phyloP scores from a whole-genome alignment of 1,140 invertebrate species.

The Wasmannia auropunctata region DNA sequence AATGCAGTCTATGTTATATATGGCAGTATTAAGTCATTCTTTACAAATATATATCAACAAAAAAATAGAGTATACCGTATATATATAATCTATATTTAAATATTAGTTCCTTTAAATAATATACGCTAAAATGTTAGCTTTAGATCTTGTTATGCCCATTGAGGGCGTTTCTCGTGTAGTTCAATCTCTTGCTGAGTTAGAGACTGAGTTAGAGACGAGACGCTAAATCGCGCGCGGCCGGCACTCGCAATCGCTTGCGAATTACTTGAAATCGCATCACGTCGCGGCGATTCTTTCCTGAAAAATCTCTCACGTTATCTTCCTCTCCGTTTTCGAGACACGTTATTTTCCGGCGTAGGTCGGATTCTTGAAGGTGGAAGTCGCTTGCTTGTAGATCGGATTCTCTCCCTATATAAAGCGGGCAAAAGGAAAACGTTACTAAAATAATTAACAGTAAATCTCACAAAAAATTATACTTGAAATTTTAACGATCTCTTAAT shows the following conservation, averaged over 20 bases:
- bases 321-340: not conserved
- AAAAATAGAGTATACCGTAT: constrained; percentile 56
- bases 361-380: constrained; percentile 99
- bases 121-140: constrained; percentile 54
- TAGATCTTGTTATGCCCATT: constrained; percentile 35
- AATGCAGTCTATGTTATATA: constrained; percentile 76
- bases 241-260: not conserved
- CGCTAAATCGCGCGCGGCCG: not conserved
- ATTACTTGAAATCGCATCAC: not conserved
- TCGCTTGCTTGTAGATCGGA: constrained; percentile 99
- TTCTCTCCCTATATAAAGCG: constrained; percentile 95
- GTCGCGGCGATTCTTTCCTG: not conserved
- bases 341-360: constrained; percentile 93
- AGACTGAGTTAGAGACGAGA: constrained; percentile 1
- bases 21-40: constrained; percentile 77
- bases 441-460: not conserved
- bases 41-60: constrained; percentile 72
- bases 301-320: not conserved
- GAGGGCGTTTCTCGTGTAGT: constrained; percentile 27
- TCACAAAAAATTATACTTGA: not conserved
- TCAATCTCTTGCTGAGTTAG: constrained; percentile 25
- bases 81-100: constrained; percentile 48
- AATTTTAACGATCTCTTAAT: not conserved
- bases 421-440: constrained; percentile 65
- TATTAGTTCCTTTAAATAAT: constrained; percentile 69